Evolutionary conservation across 2,113 vertebrate genomes (phyloP).

Genomic region (Elaphurus davidianus): DNA sequence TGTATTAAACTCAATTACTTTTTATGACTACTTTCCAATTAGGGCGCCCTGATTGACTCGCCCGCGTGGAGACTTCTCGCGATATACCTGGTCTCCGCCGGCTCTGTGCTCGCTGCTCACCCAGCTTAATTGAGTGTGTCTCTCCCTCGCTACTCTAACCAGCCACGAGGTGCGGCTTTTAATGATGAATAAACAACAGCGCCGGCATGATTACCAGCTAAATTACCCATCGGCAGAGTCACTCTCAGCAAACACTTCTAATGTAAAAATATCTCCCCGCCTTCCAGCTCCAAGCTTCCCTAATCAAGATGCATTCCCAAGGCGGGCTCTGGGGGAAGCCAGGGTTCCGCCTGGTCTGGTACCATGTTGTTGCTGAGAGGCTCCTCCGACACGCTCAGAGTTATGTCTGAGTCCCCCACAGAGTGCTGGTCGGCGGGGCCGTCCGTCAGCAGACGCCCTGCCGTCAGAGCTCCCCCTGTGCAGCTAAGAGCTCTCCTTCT

Average conservation of each 20-base stretch:
- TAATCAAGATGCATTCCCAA: fast-evolving
- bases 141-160: neutral
- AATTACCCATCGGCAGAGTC: fast-evolving
- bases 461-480: fast-evolving
- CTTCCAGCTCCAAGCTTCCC: fast-evolving
- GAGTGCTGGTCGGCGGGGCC: fast-evolving
- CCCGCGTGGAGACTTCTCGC: conserved; percentile 33
- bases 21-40: conserved; percentile 84
- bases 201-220: fast-evolving
- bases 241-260: fast-evolving
- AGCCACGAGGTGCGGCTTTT: neutral
- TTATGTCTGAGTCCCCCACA: fast-evolving
- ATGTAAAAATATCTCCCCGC: fast-evolving
- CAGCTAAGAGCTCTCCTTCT: neutral
- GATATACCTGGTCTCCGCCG: neutral
- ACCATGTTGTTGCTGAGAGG: fast-evolving
- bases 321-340: neutral
- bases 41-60: conserved; percentile 76
- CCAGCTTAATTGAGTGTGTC: conserved; percentile 19
- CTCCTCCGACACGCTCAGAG: fast-evolving
- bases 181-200: fast-evolving
- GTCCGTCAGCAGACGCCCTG: fast-evolving
- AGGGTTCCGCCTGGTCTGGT: fast-evolving
- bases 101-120: fast-evolving
- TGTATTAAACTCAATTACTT: conserved; percentile 85